Conservation (phyloP, 2,797 vertebrate genomes). For the Hydrolagus colliei region DNA sequence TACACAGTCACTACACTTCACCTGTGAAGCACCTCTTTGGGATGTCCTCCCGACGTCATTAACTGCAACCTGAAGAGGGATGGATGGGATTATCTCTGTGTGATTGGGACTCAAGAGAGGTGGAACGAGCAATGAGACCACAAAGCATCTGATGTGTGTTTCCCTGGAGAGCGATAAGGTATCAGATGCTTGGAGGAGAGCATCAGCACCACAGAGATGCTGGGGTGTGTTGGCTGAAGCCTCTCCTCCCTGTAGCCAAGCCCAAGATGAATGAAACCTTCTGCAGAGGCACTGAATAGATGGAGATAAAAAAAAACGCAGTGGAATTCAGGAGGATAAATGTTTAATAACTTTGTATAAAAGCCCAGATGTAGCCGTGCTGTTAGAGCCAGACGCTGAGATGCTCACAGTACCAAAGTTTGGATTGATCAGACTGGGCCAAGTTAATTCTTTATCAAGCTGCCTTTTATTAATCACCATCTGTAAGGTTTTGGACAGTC, state of each 20-base stretch:
- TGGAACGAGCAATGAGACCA: not conserved
- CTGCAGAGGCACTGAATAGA: slow-evolving; percentile 4
- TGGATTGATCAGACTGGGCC: slow-evolving; percentile 18
- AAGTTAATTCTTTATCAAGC: slow-evolving; percentile 33
- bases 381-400: not conserved
- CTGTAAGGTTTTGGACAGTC: slow-evolving; percentile 54
- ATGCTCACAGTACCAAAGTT: slow-evolving; percentile 40
- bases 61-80: too few species aligned
- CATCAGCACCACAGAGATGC: not conserved
- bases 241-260: slow-evolving; percentile 1
- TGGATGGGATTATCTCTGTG: not conserved
- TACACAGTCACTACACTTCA: too few species aligned
- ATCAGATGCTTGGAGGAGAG: slow-evolving; percentile 16
- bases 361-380: not conserved
- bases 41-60: too few species aligned
- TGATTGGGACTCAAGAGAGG: not conserved
- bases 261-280: not conserved
- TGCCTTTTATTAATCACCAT: slow-evolving; percentile 55
- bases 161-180: slow-evolving; percentile 4
- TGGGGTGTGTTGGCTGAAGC: not conserved
- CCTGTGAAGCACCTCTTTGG: too few species aligned
- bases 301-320: slow-evolving; percentile 10
- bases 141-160: not conserved
- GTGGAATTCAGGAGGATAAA: slow-evolving; percentile 9
- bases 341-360: slow-evolving; percentile 21